These are phyloP conservation scores for Drosophila aff. DNA, from an alignment of 1,140 invertebrate genomes.

Conservation along the genomic window DNA sequence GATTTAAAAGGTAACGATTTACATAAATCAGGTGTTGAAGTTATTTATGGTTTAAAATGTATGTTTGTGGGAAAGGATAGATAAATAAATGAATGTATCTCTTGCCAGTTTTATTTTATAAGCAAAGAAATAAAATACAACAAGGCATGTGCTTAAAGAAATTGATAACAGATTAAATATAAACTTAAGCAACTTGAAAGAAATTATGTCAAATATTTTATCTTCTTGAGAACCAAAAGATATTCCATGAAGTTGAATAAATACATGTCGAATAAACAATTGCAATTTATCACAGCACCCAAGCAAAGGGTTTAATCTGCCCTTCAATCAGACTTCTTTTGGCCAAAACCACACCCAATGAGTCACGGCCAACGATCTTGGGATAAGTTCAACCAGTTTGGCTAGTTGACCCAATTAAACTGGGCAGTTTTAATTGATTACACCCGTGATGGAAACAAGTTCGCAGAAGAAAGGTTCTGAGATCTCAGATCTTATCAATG, in stretches of 20 bases:
- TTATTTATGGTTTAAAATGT: neutral
- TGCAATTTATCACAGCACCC: constrained; percentile 12
- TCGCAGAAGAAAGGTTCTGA: constrained; percentile 56
- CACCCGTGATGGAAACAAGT: constrained; percentile 22
- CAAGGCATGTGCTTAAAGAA: neutral
- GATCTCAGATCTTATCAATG: constrained; percentile 35
- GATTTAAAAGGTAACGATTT: neutral
- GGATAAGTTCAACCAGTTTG: constrained; percentile 35
- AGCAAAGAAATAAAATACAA: neutral
- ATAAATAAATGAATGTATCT: neutral
- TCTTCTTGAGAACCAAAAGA: neutral
- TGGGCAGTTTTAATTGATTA: constrained; percentile 57
- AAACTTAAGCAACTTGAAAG: neutral
- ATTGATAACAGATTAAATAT: neutral
- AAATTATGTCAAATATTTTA: neutral
- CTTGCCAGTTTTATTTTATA: neutral
- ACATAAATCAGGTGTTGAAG: neutral
- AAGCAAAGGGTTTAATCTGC: constrained; percentile 11
- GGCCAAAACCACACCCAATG: constrained; percentile 26
- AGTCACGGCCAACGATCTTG: constrained; percentile 18
- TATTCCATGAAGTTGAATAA: neutral
- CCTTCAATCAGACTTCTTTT: neutral
- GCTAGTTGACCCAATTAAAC: constrained; percentile 62
- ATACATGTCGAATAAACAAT: neutral
- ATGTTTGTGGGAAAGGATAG: neutral